phyloP scores from a whole-genome alignment of 2,797 vertebrate genomes.

The Aotus griseimembra region DNA sequence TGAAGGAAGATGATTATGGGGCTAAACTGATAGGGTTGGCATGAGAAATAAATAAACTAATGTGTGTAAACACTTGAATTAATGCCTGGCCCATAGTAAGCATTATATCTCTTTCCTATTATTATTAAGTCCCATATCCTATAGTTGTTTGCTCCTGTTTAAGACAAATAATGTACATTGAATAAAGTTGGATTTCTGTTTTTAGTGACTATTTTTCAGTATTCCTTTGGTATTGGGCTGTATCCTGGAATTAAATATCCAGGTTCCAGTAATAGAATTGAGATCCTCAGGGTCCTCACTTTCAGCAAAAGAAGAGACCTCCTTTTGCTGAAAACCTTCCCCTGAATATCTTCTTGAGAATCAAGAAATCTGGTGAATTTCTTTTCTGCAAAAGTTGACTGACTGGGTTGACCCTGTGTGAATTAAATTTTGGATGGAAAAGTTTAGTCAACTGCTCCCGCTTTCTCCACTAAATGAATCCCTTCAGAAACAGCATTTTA shows the following conservation, averaged over 20 bases:
- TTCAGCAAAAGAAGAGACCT: not conserved
- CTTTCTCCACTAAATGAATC: not conserved
- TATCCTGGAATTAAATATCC: not conserved
- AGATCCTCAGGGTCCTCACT: not conserved
- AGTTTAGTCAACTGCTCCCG: not conserved
- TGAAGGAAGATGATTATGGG: not conserved
- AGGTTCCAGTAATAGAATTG: not conserved
- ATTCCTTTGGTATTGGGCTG: not conserved
- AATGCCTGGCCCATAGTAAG: not conserved
- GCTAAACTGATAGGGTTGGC: not conserved
- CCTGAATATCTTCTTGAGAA: not conserved
- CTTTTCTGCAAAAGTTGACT: not conserved
- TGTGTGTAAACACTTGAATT: not conserved
- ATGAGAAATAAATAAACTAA: not conserved
- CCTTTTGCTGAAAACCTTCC: not conserved
- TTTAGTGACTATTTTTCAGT: not conserved
- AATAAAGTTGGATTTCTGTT: not conserved
- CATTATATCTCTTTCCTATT: not conserved
- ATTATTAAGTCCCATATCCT: not conserved
- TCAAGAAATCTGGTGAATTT: not conserved
- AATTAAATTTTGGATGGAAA: conserved; percentile 23
- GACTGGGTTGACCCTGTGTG: not conserved
- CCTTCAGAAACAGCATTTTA: conserved; percentile 26
- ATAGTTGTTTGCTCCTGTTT: not conserved
- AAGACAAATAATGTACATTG: not conserved